These are phyloP conservation scores for Synanthedon vespiformis DNA, from an alignment of 2,888 invertebrate species.

Conservation along the genomic window DNA sequence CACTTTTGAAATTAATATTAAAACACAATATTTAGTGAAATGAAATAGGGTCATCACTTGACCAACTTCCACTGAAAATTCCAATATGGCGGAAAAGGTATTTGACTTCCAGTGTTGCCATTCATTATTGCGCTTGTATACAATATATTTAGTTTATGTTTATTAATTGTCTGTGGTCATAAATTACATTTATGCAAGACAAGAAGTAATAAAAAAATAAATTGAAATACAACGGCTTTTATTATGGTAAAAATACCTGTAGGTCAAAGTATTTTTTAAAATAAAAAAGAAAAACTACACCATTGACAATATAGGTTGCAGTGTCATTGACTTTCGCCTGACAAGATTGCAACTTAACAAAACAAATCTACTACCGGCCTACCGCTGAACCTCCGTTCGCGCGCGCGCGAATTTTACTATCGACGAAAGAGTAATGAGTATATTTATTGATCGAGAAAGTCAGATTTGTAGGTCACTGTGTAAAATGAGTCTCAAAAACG, in stretches of 20 bases:
- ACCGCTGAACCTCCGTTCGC: slow-evolving; percentile 24
- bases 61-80: slow-evolving; percentile 63
- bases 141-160: not conserved
- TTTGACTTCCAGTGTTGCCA: slow-evolving; percentile 49
- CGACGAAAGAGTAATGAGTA: slow-evolving; percentile 31
- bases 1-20: slow-evolving; percentile 31
- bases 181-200: not conserved
- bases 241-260: not conserved
- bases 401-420: slow-evolving; percentile 64
- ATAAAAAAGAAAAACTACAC: not conserved
- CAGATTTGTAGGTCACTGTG: slow-evolving; percentile 32
- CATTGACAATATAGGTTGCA: slow-evolving; percentile 1
- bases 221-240: not conserved
- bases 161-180: not conserved
- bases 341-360: slow-evolving; percentile 27
- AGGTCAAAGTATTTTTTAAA: not conserved
- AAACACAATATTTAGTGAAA: slow-evolving; percentile 39
- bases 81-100: slow-evolving; percentile 60
- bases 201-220: not conserved
- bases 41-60: slow-evolving; percentile 61
- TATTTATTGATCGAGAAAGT: slow-evolving; percentile 43
- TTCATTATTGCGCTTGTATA: slow-evolving; percentile 7
- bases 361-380: slow-evolving; percentile 9
- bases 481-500: slow-evolving; percentile 60
- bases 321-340: slow-evolving; percentile 10